Evolutionary conservation across 1,140 invertebrate genomes (phyloP).

Genomic region (Himalopsyche phryganea): DNA sequence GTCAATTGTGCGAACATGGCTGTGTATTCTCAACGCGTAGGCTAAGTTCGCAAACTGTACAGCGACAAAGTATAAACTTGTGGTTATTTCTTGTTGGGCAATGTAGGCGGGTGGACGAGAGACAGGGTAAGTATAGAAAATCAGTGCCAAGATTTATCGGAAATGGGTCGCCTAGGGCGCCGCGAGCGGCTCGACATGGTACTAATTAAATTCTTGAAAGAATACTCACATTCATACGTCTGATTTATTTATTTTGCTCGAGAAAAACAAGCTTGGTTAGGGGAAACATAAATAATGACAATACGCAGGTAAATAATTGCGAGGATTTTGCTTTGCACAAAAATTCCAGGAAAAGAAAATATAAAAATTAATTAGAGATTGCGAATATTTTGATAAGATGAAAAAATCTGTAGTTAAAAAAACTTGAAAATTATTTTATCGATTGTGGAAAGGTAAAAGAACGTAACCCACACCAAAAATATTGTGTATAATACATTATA

Average conservation of each 20-base stretch:
- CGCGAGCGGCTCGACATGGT: slow-evolving; percentile 6
- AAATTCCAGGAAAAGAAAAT: no score
- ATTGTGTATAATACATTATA: no score
- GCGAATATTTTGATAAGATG: no score
- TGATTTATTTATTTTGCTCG: not conserved
- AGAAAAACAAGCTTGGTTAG: not conserved
- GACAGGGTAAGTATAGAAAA: slow-evolving; percentile 4
- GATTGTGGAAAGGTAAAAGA: no score
- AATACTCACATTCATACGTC: not conserved
- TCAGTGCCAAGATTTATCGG: slow-evolving; percentile 32
- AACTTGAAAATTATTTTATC: no score
- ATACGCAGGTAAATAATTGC: no score
- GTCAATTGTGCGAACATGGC: not conserved
- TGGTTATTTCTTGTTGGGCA: slow-evolving; percentile 10
- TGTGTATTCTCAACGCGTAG: not conserved
- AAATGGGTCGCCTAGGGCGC: slow-evolving; percentile 22
- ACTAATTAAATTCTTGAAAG: slow-evolving; percentile 27
- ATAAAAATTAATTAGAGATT: no score
- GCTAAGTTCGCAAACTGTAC: not conserved
- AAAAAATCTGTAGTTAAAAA: no score
- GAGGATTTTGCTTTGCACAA: no score
- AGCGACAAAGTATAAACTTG: slow-evolving; percentile 18
- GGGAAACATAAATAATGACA: no score
- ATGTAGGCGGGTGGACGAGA: not conserved
- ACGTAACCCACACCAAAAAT: no score